Conservation (phyloP, 1,140 invertebrate species). For the Drosophila kurseongensis region DNA sequence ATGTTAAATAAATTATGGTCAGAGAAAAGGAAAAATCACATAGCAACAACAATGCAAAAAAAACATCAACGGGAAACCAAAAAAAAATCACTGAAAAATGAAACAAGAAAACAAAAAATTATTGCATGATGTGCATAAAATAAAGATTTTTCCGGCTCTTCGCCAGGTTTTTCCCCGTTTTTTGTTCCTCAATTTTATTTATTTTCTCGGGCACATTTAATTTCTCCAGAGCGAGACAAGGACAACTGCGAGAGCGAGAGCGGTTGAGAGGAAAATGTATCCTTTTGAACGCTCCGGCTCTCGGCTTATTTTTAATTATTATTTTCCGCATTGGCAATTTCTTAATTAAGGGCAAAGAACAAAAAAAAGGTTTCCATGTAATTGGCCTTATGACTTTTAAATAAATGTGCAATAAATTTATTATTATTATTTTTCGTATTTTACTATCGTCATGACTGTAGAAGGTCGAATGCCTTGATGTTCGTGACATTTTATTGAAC, state of each 20-base stretch:
- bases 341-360: slow-evolving; percentile 65
- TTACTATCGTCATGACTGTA: not conserved
- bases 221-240: slow-evolving; percentile 19
- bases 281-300: slow-evolving; percentile 49
- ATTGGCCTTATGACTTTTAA: slow-evolving; percentile 73
- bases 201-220: slow-evolving; percentile 53
- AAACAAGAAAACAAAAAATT: slow-evolving; percentile 35
- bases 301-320: slow-evolving; percentile 78
- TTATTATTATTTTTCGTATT: slow-evolving; percentile 37
- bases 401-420: slow-evolving; percentile 73
- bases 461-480: slow-evolving; percentile 1
- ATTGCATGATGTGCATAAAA: slow-evolving; percentile 58
- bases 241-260: not conserved
- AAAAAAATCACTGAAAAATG: slow-evolving; percentile 15
- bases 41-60: slow-evolving; percentile 31
- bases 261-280: slow-evolving; percentile 31
- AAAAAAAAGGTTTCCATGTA: slow-evolving; percentile 41
- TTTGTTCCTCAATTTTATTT: slow-evolving; percentile 34
- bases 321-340: slow-evolving; percentile 79
- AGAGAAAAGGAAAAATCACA: slow-evolving; percentile 21
- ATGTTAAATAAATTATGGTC: slow-evolving; percentile 68
- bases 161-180: slow-evolving; percentile 32
- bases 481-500: not conserved
- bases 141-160: slow-evolving; percentile 61
- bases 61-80: slow-evolving; percentile 41